Conservation (phyloP, 2,888 invertebrate genomes). For the Drosophila multiciliata region DNA sequence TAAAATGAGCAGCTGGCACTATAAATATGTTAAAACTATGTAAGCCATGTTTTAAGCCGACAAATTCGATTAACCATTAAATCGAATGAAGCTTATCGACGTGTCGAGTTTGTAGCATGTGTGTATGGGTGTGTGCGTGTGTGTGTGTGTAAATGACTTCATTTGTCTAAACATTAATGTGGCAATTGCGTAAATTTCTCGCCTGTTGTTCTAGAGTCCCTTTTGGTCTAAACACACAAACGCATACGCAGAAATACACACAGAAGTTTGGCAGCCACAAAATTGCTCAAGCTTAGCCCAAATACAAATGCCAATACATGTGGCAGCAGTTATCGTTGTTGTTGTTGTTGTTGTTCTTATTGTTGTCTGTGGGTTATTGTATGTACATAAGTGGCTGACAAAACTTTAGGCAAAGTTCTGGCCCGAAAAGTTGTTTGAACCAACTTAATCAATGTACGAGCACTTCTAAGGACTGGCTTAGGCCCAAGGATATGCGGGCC, state of each 20-base stretch:
- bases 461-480: constrained; percentile 66
- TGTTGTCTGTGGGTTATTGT: constrained; percentile 53
- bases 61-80: constrained; percentile 60
- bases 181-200: constrained; percentile 79
- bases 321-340: constrained; percentile 24
- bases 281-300: constrained; percentile 67
- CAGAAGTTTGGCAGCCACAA: constrained; percentile 56
- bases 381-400: constrained; percentile 69
- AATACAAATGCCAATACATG: constrained; percentile 75
- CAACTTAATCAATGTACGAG: constrained; percentile 74
- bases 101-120: constrained; percentile 17
- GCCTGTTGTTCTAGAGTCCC: constrained; percentile 51
- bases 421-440: constrained; percentile 45
- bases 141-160: constrained; percentile 57
- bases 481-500: constrained; percentile 40
- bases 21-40: constrained; percentile 27
- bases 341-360: constrained; percentile 17
- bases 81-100: constrained; percentile 62
- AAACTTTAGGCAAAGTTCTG: constrained; percentile 66
- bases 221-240: constrained; percentile 56
- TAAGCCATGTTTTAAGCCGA: constrained; percentile 36
- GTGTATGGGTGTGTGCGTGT: constrained; percentile 9
- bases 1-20: neutral
- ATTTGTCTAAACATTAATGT: constrained; percentile 71
- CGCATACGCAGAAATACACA: neutral